Conservation (phyloP, 2,888 invertebrate species). For the Scelioninae gen. 1 region DNA sequence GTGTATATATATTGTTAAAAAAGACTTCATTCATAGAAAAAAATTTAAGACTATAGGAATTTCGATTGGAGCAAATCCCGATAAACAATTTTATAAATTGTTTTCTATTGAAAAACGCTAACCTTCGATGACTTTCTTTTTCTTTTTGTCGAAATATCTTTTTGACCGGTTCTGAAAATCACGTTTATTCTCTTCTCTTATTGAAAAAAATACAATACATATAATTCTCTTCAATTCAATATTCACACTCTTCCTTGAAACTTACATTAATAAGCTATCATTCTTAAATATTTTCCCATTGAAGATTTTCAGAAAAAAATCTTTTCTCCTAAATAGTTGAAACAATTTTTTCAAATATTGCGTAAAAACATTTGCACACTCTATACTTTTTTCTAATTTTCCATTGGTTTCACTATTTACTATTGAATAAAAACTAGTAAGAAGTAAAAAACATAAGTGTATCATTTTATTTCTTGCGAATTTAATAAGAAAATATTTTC, state of each 20-base stretch:
- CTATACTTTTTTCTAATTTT: too few species aligned
- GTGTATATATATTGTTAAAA: conserved; percentile 2
- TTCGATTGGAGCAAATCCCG: conserved; percentile 32
- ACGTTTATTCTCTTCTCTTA: conserved; percentile 27
- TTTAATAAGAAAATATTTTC: too few species aligned
- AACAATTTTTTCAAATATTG: too few species aligned
- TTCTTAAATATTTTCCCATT: not conserved
- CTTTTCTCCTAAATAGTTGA: too few species aligned
- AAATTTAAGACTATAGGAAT: conserved; percentile 21
- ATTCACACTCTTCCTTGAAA: conserved; percentile 19
- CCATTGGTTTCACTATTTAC: too few species aligned
- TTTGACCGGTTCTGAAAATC: conserved; percentile 38
- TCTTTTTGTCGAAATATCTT: conserved; percentile 46
- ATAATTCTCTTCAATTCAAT: conserved; percentile 20
- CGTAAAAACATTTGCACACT: too few species aligned
- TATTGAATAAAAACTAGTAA: too few species aligned
- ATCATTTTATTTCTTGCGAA: too few species aligned
- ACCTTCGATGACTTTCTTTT: conserved; percentile 56
- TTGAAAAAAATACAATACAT: conserved; percentile 23
- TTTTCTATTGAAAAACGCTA: conserved; percentile 50
- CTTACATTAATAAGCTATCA: not conserved
- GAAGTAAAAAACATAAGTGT: too few species aligned
- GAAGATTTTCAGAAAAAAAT: too few species aligned
- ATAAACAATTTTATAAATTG: conserved; percentile 53
- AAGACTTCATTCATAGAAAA: conserved; percentile 27